Percentiles rank a stretch among this genome's conserved stretches.
These are phyloP conservation scores for Ornithoptera alexandrae DNA, from an alignment of 2,888 invertebrate genomes.

Conservation along the genomic window DNA sequence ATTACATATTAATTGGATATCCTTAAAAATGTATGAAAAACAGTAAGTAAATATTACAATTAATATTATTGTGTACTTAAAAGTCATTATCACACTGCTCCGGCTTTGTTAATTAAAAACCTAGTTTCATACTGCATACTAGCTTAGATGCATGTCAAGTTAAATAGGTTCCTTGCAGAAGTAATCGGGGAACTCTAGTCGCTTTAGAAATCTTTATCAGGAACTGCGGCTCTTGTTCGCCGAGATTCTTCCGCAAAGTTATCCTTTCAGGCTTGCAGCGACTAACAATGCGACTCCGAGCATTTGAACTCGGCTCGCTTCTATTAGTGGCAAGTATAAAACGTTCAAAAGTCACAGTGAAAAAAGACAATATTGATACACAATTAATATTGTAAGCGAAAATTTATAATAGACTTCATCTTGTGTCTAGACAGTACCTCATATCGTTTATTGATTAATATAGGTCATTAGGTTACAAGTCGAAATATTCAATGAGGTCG, in stretches of 20 bases:
- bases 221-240: constrained; percentile 7
- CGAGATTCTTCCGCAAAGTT: constrained; percentile 26
- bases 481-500: too few species aligned
- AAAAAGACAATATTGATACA: too few species aligned
- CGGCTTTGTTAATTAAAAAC: background rate
- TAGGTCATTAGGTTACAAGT: too few species aligned
- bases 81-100: too few species aligned
- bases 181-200: constrained; percentile 14
- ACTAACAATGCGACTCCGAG: constrained; percentile 14
- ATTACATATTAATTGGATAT: too few species aligned
- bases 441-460: too few species aligned
- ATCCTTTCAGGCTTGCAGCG: constrained; percentile 19
- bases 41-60: too few species aligned
- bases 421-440: too few species aligned
- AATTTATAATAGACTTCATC: too few species aligned
- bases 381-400: too few species aligned
- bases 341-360: background rate
- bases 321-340: background rate
- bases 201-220: constrained; percentile 28
- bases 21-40: too few species aligned
- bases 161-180: constrained; percentile 15
- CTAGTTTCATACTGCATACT: background rate
- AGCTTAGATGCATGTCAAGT: constrained; percentile 9
- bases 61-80: too few species aligned
- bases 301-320: constrained; percentile 2